Evolutionary conservation across 2,113 vertebrate species (phyloP).

Genomic region (Grammomys surdaster): DNA sequence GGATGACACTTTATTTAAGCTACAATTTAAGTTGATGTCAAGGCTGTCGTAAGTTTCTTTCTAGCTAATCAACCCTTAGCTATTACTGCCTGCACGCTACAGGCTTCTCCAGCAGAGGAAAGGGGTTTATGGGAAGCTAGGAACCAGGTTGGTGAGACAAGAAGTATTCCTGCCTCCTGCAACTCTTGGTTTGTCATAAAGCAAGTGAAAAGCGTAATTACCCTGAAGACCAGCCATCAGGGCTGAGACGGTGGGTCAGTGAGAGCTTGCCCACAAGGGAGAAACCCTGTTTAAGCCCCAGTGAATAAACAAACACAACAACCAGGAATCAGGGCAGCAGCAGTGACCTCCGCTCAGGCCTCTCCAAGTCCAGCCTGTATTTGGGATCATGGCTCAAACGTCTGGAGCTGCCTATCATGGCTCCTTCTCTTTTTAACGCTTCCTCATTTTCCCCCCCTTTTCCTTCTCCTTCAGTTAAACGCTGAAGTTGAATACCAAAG

Average conservation of each 20-base stretch:
- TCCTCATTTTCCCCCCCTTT: too few relatives aligned
- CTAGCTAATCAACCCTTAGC: constrained; percentile 19
- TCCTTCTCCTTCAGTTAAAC: constrained; percentile 51
- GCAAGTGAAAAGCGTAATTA: neutral
- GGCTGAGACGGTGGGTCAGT: neutral
- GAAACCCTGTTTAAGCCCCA: neutral
- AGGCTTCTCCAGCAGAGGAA: neutral
- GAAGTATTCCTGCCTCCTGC: neutral
- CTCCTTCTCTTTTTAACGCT: neutral
- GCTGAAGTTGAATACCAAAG: constrained; percentile 79
- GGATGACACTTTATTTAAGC: constrained; percentile 1
- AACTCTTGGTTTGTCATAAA: neutral
- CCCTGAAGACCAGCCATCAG: neutral
- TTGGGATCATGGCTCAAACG: constrained; percentile 55
- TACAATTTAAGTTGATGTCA: neutral
- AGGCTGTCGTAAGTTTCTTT: neutral
- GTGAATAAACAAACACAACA: neutral
- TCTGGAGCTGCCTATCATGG: neutral
- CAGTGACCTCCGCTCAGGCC: neutral
- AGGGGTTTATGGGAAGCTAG: constrained; percentile 25
- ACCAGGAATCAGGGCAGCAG: neutral
- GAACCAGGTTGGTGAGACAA: constrained; percentile 25
- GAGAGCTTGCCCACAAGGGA: neutral
- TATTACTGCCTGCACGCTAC: neutral
- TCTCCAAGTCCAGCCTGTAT: neutral